These are phyloP conservation scores for Callionymus lyra DNA, from an alignment of 2,113 vertebrate genomes.

Conservation along the genomic window DNA sequence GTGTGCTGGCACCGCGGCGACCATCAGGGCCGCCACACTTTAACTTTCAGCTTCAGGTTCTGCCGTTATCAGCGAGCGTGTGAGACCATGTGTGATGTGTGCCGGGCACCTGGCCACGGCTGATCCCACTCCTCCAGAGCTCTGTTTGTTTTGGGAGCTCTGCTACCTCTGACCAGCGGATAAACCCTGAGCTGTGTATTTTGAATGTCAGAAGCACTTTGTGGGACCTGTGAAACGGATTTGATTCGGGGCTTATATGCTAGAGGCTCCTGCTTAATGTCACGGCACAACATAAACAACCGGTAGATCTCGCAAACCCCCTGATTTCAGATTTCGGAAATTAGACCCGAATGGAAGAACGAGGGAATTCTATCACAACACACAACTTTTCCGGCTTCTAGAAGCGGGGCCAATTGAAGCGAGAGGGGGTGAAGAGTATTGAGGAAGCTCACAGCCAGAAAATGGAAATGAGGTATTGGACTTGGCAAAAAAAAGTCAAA, in stretches of 20 bases:
- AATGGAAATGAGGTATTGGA: conserved; percentile 65
- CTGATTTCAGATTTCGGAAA: conserved; percentile 34
- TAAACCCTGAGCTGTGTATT: conserved; percentile 58
- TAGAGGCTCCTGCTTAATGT: conserved; percentile 53
- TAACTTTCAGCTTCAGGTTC: not conserved
- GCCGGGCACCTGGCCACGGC: conserved; percentile 51
- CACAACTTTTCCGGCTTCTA: conserved; percentile 19
- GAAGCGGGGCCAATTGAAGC: conserved; percentile 31
- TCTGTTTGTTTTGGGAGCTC: conserved; percentile 63
- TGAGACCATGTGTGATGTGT: conserved; percentile 39
- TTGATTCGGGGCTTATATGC: conserved; percentile 40
- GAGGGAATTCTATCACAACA: conserved; percentile 50
- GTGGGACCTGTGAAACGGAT: conserved; percentile 51
- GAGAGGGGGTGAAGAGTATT: conserved; percentile 52
- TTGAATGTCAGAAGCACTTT: conserved; percentile 65
- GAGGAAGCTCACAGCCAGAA: conserved; percentile 45
- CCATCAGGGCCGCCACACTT: conserved; percentile 10
- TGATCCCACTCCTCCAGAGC: conserved; percentile 51
- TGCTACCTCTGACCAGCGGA: conserved; percentile 57
- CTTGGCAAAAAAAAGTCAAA: conserved; percentile 51
- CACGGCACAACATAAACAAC: conserved; percentile 60
- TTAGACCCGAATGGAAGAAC: conserved; percentile 51
- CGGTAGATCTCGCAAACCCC: conserved; percentile 53
- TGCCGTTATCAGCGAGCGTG: conserved; percentile 33
- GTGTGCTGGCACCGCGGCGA: conserved; percentile 24